These are phyloP conservation scores for Prietella phreatophila DNA, from an alignment of 2,113 vertebrate genomes.

Conservation along the genomic window DNA sequence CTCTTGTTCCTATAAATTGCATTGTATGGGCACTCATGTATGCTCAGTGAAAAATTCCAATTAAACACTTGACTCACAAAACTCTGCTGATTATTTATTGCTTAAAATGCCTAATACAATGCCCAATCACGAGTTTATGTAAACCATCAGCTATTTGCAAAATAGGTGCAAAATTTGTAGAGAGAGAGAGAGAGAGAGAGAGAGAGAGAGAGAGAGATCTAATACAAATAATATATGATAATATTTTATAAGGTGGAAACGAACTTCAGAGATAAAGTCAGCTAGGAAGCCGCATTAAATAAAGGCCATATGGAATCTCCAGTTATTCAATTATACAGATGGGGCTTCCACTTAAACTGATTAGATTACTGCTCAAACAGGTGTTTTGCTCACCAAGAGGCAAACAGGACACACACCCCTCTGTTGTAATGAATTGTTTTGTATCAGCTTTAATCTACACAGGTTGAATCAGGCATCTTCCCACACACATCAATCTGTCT, in stretches of 20 bases:
- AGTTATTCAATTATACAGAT: conserved; percentile 48
- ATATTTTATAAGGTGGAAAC: background rate
- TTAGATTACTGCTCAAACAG: conserved; percentile 41
- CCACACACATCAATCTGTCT: background rate
- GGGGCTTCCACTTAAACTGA: conserved; percentile 42
- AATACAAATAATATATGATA: background rate
- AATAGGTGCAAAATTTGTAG: too few species aligned
- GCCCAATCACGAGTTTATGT: background rate
- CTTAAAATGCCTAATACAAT: conserved; percentile 3
- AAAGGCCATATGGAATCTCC: conserved; percentile 30
- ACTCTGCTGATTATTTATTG: background rate
- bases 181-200: background rate
- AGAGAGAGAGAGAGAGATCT: background rate
- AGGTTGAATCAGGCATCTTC: background rate
- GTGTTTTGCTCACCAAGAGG: conserved; percentile 24
- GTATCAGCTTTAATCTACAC: background rate
- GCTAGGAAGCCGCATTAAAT: conserved; percentile 30
- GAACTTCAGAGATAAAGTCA: background rate
- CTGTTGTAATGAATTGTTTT: conserved; percentile 16
- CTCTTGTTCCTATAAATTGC: background rate
- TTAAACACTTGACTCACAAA: background rate
- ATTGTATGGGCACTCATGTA: background rate
- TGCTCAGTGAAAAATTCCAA: background rate
- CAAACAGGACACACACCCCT: conserved; percentile 7
- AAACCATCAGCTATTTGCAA: background rate